Conservation (phyloP, 2,797 vertebrate species). For the Thunnus albacares region DNA sequence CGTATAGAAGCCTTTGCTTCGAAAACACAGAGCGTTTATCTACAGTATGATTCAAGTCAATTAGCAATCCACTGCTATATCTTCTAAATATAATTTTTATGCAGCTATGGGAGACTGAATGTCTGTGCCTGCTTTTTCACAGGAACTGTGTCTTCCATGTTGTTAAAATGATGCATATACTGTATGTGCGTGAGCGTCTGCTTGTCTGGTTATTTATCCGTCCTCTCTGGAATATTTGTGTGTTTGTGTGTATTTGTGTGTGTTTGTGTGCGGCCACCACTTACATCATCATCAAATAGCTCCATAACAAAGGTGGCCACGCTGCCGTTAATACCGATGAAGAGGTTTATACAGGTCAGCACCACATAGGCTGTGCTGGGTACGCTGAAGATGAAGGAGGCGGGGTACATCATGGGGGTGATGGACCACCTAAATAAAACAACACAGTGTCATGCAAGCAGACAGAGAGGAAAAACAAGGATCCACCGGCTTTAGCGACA, state of each 20-base stretch:
- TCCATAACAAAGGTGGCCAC: slow-evolving; percentile 97
- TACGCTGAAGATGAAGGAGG: slow-evolving; percentile 96
- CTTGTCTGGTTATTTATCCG: background rate
- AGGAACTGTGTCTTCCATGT: background rate
- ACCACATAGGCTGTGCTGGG: slow-evolving; percentile 98
- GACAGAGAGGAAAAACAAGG: background rate
- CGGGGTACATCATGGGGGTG: slow-evolving; percentile 98
- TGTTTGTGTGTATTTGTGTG: background rate
- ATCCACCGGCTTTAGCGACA: background rate
- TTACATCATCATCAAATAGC: slow-evolving; percentile 92
- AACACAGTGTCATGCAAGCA: background rate
- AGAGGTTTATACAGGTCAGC: slow-evolving; percentile 96
- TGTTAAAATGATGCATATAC: background rate
- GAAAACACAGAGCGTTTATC: slow-evolving; percentile 59
- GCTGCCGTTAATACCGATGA: slow-evolving; percentile 98
- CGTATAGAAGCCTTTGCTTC: slow-evolving; percentile 31
- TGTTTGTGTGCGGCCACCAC: slow-evolving; percentile 53
- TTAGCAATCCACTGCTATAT: slow-evolving; percentile 45
- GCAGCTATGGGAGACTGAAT: slow-evolving; percentile 21
- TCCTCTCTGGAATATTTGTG: background rate
- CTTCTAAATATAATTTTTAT: slow-evolving; percentile 44
- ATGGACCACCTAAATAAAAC: slow-evolving; percentile 91
- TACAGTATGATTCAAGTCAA: slow-evolving; percentile 58
- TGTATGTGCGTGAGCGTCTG: background rate
- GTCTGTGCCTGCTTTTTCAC: slow-evolving; percentile 23